Conservation (phyloP, 2,888 invertebrate species). For the Ecdyonurus torrentis region DNA sequence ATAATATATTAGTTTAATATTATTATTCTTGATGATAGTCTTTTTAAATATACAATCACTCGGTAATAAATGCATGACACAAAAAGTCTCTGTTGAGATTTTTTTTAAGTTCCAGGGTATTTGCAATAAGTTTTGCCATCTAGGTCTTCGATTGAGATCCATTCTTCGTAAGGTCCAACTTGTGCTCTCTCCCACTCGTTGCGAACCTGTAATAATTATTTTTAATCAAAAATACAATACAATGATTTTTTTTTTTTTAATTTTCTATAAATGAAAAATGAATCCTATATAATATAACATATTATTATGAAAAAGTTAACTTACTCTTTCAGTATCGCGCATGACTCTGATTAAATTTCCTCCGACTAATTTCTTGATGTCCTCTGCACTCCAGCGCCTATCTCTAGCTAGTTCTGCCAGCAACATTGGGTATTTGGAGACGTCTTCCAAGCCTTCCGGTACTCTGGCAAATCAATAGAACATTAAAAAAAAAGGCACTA, state of each 20-base stretch:
- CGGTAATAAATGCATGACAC: too few relatives aligned
- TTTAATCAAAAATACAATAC: not conserved
- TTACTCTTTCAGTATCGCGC: constrained; percentile 30
- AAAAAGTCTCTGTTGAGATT: too few relatives aligned
- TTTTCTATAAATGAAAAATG: not conserved
- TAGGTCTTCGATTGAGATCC: constrained; percentile 19
- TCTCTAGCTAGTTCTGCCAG: constrained; percentile 42
- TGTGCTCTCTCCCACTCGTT: constrained; percentile 15
- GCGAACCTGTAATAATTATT: constrained; percentile 15
- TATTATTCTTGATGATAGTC: too few relatives aligned
- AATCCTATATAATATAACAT: not conserved
- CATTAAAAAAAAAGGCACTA: too few relatives aligned
- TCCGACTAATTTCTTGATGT: constrained; percentile 40
- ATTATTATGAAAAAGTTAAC: not conserved
- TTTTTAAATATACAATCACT: too few relatives aligned
- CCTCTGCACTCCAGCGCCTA: constrained; percentile 40
- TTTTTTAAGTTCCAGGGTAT: constrained; percentile 14
- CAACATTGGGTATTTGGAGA: constrained; percentile 38
- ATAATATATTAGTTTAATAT: too few relatives aligned
- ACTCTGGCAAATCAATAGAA: constrained; percentile 21
- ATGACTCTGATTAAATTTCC: constrained; percentile 38
- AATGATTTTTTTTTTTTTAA: not conserved
- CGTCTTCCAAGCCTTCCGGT: constrained; percentile 34
- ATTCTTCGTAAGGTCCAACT: constrained; percentile 19
- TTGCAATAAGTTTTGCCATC: constrained; percentile 17